Evolutionary conservation across 2,113 vertebrate genomes (phyloP).

Genomic region (Crocuta crocuta): DNA sequence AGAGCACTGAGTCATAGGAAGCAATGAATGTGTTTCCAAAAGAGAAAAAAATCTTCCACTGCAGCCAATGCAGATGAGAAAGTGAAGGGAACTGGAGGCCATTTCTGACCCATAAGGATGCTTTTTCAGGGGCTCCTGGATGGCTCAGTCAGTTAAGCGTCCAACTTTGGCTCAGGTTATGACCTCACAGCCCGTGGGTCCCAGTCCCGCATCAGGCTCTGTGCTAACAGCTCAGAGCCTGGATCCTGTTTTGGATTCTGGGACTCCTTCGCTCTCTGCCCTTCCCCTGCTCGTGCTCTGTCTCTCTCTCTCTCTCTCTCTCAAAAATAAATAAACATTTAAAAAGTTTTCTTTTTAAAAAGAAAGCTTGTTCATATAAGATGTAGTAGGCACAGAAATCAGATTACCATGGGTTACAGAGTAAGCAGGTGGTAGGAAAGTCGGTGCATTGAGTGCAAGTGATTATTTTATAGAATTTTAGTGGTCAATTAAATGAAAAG

Average conservation of each 20-base stretch:
- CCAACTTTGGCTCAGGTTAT: too few relatives aligned
- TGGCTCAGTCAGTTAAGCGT: too few relatives aligned
- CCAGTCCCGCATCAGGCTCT: too few relatives aligned
- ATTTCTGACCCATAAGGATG: neutral
- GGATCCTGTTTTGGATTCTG: too few relatives aligned
- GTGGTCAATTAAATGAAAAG: neutral
- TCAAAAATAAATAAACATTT: too few relatives aligned
- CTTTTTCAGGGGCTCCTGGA: neutral
- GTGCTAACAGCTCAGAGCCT: too few relatives aligned
- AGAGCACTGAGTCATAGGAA: neutral
- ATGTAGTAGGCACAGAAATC: neutral
- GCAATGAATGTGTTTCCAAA: neutral
- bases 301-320: too few relatives aligned
- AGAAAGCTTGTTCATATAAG: neutral
- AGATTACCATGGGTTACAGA: neutral
- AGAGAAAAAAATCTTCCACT: neutral
- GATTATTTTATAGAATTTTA: neutral
- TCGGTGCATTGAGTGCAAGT: neutral
- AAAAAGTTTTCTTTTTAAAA: too few relatives aligned
- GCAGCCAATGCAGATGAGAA: neutral
- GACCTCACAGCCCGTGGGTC: too few relatives aligned
- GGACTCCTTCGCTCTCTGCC: too few relatives aligned
- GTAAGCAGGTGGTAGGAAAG: neutral
- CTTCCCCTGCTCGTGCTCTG: too few relatives aligned
- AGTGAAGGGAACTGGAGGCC: neutral